Evolutionary conservation across 1,140 invertebrate species (phyloP), one percentile per base, ranked within the genome.

Genomic region (Zaprionus gabonicus): DNA sequence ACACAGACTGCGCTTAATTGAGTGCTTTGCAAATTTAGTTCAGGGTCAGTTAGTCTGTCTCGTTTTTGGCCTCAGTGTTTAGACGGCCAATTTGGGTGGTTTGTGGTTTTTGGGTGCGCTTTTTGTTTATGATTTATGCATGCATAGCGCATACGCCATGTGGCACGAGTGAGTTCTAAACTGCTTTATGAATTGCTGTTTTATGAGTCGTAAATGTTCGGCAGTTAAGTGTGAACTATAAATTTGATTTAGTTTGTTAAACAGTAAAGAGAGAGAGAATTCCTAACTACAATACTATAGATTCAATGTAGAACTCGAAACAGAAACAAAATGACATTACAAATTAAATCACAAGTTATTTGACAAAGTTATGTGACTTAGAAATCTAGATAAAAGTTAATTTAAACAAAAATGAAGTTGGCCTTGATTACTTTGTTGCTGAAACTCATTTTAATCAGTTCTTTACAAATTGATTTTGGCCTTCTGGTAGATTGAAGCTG

Each of bases 71-170:
- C 73, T 74, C 20, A 20, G 69, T 71, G 73, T 58, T 67, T 76
- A 76, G 70, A 67, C 46, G 57, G 63, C 74, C 71, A 83, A 88
- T 83, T 88, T 71, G 71, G 70, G 62, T 53, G 66, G 62, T 41
- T 55, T 51, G 59, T 51, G n/a, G 38, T 41, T 69, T 28, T 46
- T 56, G 64, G 55, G 31, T 57, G 76, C n/a, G 38, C 41, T 28
- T 62, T 20, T 49, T 38, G 51, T 46, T 64, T 80, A 83, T 87
- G 68, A 87, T 88, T 83, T 81, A 88, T 88, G 44, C 84, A 88
- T 88, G 44, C 83, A 83, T 75, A 78, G 57, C 84, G 81, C 79
- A 87, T 87, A 88, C 83, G 83, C 44, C 77, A 70, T 78, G 83
- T 81, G 73, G 77, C 28, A 38, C 67, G 34, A 17, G 56, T 63